These are phyloP conservation scores for Temnothorax ravouxi DNA, from an alignment of 2,888 invertebrate genomes.

Conservation along the genomic window DNA sequence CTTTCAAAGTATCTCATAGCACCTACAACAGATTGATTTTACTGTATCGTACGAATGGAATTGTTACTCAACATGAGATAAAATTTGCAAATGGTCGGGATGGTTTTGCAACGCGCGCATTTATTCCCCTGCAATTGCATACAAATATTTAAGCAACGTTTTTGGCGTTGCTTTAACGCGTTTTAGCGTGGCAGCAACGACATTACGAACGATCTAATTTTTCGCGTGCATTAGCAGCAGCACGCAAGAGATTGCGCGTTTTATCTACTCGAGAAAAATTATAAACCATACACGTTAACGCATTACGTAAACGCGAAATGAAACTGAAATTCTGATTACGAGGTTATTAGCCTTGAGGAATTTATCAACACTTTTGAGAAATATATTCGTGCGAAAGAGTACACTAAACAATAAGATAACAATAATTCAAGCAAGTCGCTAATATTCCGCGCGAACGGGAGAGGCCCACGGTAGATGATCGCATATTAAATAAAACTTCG, in stretches of 20 bases:
- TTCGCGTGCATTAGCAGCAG: constrained; percentile 46
- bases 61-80: background rate
- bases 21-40: constrained; percentile 17
- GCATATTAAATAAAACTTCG: constrained; percentile 39
- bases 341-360: constrained; percentile 7
- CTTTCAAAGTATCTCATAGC: background rate
- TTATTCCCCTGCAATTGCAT: constrained; percentile 31
- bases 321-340: constrained; percentile 35
- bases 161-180: constrained; percentile 34
- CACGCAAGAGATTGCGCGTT: constrained; percentile 45
- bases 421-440: constrained; percentile 1
- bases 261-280: constrained; percentile 45
- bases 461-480: background rate
- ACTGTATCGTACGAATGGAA: background rate
- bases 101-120: constrained; percentile 25
- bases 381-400: constrained; percentile 1
- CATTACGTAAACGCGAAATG: constrained; percentile 25
- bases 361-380: constrained; percentile 34
- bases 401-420: background rate
- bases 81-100: constrained; percentile 32
- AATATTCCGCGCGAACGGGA: background rate
- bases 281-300: constrained; percentile 43
- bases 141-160: constrained; percentile 45
- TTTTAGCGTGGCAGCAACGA: constrained; percentile 36
- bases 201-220: constrained; percentile 51